Conservation (phyloP, 2,888 invertebrate genomes). For the Drosophila fungiperda region DNA sequence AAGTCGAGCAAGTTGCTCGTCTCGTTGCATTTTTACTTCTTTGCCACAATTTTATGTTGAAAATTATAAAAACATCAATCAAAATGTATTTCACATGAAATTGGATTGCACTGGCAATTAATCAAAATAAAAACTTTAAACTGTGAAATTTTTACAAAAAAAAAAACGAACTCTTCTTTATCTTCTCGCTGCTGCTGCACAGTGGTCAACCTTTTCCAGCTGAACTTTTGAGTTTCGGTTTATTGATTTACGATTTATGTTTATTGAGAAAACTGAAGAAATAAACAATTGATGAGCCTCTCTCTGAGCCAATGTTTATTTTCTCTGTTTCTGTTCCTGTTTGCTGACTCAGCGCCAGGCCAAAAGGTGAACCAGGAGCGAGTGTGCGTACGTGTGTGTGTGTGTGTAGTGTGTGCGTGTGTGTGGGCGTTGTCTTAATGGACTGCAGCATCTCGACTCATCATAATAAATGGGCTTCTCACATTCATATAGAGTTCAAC, state of each 20-base stretch:
- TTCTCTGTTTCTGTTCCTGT: constrained; percentile 25
- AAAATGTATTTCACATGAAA: constrained; percentile 64
- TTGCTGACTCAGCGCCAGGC: constrained; percentile 65
- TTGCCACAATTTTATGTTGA: not conserved
- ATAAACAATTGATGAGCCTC: constrained; percentile 70
- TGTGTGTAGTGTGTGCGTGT: constrained; percentile 12
- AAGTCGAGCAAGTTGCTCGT: not conserved
- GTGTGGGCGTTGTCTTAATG: constrained; percentile 55
- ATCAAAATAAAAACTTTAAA: constrained; percentile 64
- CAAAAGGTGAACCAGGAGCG: constrained; percentile 62
- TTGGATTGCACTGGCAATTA: constrained; percentile 63
- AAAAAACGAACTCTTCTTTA: constrained; percentile 30
- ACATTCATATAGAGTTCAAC: constrained; percentile 27
- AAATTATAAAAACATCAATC: constrained; percentile 80
- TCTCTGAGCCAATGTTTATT: constrained; percentile 15
- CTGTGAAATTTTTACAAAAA: constrained; percentile 57
- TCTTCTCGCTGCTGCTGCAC: constrained; percentile 1
- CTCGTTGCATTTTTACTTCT: not conserved
- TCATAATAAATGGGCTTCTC: constrained; percentile 52
- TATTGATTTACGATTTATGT: constrained; percentile 80
- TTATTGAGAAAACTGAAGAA: constrained; percentile 60
- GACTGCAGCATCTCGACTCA: constrained; percentile 42
- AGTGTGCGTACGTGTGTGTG: constrained; percentile 6
- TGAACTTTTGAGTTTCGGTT: constrained; percentile 61
- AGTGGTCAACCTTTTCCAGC: constrained; percentile 29